Percentiles rank a stretch among this genome's conserved stretches.
phyloP scores from a whole-genome alignment of 2,888 invertebrate species.

The Julus scandinavius region DNA sequence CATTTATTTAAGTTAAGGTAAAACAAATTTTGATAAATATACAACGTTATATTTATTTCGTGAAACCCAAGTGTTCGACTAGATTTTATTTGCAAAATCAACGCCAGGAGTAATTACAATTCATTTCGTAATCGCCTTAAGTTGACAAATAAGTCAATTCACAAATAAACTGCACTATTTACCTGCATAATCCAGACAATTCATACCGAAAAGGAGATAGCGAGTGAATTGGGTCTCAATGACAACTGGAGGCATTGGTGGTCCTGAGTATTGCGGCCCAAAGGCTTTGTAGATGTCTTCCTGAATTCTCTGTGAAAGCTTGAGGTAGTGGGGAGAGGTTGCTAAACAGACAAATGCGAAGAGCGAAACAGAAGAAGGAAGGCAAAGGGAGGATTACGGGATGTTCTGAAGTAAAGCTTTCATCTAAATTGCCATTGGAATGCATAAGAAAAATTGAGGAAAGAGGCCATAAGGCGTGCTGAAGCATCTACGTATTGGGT shows the following conservation, averaged over 20 bases:
- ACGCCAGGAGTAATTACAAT: too few species aligned
- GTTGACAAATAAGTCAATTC: neutral
- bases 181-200: neutral
- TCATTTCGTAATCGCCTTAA: too few species aligned
- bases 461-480: neutral
- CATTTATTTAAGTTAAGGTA: too few species aligned
- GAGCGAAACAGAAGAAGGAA: neutral
- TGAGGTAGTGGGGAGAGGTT: neutral
- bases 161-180: neutral
- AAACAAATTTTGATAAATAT: too few species aligned
- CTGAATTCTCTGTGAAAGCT: conserved; percentile 7
- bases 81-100: too few species aligned
- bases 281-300: neutral
- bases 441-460: neutral
- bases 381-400: neutral
- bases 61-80: too few species aligned
- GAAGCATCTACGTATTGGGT: neutral
- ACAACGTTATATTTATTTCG: too few species aligned
- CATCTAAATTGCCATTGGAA: neutral
- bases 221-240: neutral
- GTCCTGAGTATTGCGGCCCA: neutral
- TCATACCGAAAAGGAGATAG: too few species aligned
- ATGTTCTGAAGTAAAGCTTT: neutral
- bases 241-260: neutral
- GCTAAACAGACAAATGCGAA: neutral